Conservation (phyloP, 2,888 invertebrate species). For the Apotomis betuletana region DNA sequence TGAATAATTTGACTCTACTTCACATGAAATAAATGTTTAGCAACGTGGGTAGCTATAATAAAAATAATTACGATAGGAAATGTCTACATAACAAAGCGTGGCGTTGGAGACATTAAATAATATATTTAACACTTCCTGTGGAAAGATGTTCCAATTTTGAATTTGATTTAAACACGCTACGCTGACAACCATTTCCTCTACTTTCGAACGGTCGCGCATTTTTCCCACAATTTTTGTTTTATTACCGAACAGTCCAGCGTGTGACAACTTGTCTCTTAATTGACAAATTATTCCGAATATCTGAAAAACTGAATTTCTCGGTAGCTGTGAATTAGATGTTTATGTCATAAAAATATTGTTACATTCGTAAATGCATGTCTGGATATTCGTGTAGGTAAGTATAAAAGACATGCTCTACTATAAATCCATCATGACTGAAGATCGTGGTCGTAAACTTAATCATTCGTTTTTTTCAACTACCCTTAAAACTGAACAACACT, state of each 20-base stretch:
- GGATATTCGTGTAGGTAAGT: not conserved
- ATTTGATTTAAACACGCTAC: conserved; percentile 76
- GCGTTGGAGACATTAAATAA: conserved; percentile 65
- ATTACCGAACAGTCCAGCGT: conserved; percentile 50
- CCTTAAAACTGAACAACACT: too few relatives aligned
- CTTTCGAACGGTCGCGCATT: conserved; percentile 61
- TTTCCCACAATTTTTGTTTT: conserved; percentile 64
- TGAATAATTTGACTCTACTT: conserved; percentile 17
- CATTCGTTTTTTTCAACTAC: too few relatives aligned
- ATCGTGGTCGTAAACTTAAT: not conserved
- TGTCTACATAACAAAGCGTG: conserved; percentile 59
- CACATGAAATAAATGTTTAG: conserved; percentile 46
- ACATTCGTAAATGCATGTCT: not conserved
- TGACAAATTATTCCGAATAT: conserved; percentile 59
- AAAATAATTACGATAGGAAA: conserved; percentile 58
- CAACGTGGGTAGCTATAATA: conserved; percentile 44
- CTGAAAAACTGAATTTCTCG: conserved; percentile 25
- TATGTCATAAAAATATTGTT: not conserved
- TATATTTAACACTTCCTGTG: conserved; percentile 77
- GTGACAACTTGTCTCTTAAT: conserved; percentile 52
- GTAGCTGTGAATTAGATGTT: conserved; percentile 10
- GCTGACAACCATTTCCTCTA: conserved; percentile 79
- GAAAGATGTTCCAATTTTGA: conserved; percentile 81
- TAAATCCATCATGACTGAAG: not conserved
- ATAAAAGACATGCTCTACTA: not conserved